Conservation (phyloP, 1,140 invertebrate genomes). For the Parasteatoda tepidariorum region DNA sequence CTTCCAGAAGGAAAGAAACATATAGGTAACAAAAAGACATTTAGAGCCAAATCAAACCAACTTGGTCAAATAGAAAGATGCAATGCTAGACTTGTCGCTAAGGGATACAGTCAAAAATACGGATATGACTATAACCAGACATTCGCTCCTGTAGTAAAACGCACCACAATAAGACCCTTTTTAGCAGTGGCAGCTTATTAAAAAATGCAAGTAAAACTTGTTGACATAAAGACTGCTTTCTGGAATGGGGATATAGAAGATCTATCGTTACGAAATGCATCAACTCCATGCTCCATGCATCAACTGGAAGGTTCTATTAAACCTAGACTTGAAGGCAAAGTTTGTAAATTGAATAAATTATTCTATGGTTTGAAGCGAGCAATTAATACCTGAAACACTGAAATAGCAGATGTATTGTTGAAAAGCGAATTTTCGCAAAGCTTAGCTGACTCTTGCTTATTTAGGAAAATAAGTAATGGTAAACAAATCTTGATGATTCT, state of each 20-base stretch:
- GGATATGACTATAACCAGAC: slow-evolving; percentile 65
- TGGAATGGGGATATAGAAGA: too few species aligned
- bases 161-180: too few species aligned
- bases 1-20: not conserved
- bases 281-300: too few species aligned
- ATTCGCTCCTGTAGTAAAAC: slow-evolving; percentile 64
- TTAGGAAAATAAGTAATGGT: not conserved
- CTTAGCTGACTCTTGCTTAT: not conserved
- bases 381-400: not conserved
- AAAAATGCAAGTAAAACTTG: too few species aligned
- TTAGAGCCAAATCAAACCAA: slow-evolving; percentile 31
- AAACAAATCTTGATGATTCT: not conserved
- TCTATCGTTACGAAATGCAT: too few species aligned
- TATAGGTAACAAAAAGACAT: slow-evolving; percentile 33
- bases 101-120: slow-evolving; percentile 62
- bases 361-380: too few species aligned
- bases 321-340: too few species aligned
- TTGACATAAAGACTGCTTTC: too few species aligned
- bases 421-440: not conserved
- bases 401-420: not conserved
- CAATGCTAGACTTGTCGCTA: slow-evolving; percentile 67
- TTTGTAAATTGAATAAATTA: too few species aligned
- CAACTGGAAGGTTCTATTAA: too few species aligned
- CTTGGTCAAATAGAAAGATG: slow-evolving; percentile 15
- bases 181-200: too few species aligned